Percentiles rank a stretch among this genome's conserved stretches.
Conservation (phyloP, 2,888 invertebrate species). For the Nomada goodeniana region DNA sequence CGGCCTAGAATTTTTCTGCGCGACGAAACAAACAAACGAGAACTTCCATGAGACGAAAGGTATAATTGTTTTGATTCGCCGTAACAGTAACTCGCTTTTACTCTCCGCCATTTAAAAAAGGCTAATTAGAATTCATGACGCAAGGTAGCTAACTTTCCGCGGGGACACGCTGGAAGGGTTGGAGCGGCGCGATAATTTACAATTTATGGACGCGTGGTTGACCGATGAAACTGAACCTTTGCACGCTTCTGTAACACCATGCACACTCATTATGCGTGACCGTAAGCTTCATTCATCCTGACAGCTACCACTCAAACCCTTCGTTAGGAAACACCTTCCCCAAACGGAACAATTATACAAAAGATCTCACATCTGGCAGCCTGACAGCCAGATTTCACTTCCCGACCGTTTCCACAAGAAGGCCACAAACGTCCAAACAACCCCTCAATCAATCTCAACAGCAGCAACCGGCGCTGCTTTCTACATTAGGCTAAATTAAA, state of each 20-base stretch:
- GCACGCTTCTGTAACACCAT: conserved; percentile 44
- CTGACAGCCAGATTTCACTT: background rate
- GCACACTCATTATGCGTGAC: conserved; percentile 54
- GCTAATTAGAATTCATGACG: conserved; percentile 79
- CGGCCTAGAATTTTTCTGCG: background rate
- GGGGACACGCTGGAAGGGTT: conserved; percentile 72
- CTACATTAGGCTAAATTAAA: too few species aligned
- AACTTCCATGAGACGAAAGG: background rate
- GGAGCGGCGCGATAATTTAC: conserved; percentile 69
- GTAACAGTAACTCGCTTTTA: conserved; percentile 8
- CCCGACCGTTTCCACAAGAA: background rate
- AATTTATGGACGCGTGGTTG: conserved; percentile 73
- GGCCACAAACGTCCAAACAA: background rate
- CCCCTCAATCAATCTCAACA: background rate
- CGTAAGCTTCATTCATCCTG: conserved; percentile 66
- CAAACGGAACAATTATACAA: background rate
- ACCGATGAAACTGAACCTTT: conserved; percentile 61
- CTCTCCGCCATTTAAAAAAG: conserved; percentile 63
- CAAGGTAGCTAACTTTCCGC: conserved; percentile 76
- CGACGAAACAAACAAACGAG: background rate
- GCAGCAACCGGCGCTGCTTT: too few species aligned
- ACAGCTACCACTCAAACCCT: conserved; percentile 48
- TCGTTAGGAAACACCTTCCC: conserved; percentile 31
- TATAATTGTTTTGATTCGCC: conserved; percentile 9
- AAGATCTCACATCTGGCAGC: conserved; percentile 15